Base-by-base conservation (phyloP, 2,113 vertebrate species). In the Sylvilagus bachmani region DNA sequence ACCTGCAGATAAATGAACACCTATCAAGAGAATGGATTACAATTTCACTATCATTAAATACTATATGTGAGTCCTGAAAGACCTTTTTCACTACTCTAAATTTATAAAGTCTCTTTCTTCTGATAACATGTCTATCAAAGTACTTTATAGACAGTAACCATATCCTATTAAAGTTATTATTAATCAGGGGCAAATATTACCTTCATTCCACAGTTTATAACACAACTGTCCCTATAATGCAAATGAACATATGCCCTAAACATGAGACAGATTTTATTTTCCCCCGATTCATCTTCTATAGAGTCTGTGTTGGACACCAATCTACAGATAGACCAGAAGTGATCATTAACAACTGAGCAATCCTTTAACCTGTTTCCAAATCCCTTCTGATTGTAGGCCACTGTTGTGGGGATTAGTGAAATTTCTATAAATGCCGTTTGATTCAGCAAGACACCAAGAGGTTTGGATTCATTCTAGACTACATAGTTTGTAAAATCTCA, bases 401-500 rank as follows among this genome's bases (percentile, higher is more conserved):
- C 58, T 31, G 29, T 12, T 17, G 14, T 12, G 16, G 14, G 25
- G 3, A 66, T 33, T 0, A 73, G 10, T 70, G 19, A 85, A 17
- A 4, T 33, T 36, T 36, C 31, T 71, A 16, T n/a, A 80, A 38
- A 66, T 53, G 55, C 33, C 9, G 0, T 31, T 31, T 24, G 74
- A 77, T 21, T 89, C 64, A 82, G 36, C 38, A 73, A 93, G 44
- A 91, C 36, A 75, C 38, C 16, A 74, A 67, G 53, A 95, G 25
- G 49, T 24, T 2, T 55, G 29, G 70, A 55, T 64, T 3, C 16
- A 4, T 38, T 70, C n/a, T 44, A 33, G 53, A 71, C 6, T 36
- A 17, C 0, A 16, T 0, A 58, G 67, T 64, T 53, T 64, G 49
- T 64, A n/a, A 55, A 58, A 33, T 33, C 5, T 66, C 7, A 21